Conservation (phyloP, 2,797 vertebrate species). For the Macrochelys suwanniensis region DNA sequence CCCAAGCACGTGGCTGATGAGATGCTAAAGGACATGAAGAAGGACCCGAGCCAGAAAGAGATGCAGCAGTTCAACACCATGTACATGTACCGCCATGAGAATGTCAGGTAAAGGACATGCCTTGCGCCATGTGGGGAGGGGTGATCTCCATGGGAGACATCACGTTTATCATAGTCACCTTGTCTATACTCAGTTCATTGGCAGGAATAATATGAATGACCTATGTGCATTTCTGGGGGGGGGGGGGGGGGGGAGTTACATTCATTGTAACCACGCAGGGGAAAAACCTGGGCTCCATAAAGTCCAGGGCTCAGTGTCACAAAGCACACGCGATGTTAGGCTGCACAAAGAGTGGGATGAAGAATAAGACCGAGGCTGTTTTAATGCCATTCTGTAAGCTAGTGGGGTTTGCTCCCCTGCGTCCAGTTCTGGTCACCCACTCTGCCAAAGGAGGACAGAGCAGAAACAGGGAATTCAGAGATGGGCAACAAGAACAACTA, state of each 20-base stretch:
- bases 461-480: background rate
- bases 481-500: background rate
- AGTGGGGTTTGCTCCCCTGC: background rate
- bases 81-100: slow-evolving; percentile 99
- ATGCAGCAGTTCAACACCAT: slow-evolving; percentile 98
- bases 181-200: background rate
- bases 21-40: slow-evolving; percentile 98
- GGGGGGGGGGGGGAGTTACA: background rate
- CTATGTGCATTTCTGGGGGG: background rate
- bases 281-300: background rate
- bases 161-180: background rate
- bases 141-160: background rate
- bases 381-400: background rate
- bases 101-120: slow-evolving; percentile 89
- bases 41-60: slow-evolving; percentile 90
- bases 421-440: background rate
- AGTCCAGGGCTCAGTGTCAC: background rate
- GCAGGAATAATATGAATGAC: background rate
- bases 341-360: background rate
- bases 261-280: background rate
- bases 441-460: background rate
- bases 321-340: background rate
- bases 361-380: background rate
- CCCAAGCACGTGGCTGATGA: slow-evolving; percentile 98
- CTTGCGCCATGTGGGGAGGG: background rate